Base-by-base conservation (phyloP, 2,797 vertebrate genomes). In the Gephyroberyx darwinii region DNA sequence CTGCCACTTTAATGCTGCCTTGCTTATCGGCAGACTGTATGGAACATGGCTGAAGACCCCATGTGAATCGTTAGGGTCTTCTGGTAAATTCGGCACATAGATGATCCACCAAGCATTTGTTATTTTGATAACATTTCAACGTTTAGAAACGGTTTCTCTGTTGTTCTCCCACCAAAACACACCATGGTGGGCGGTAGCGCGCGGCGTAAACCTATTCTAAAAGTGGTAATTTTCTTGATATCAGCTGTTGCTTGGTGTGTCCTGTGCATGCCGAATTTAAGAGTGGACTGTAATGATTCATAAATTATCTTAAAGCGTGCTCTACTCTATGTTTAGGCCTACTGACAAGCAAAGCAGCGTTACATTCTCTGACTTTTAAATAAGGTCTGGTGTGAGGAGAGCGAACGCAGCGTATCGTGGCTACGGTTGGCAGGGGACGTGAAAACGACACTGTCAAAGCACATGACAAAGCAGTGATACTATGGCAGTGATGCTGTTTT, bases 381-480 rank as follows among this genome's bases (percentile, higher is more conserved):
- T 14, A 0, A 41, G 2, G 74, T 20, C 59, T 65, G 80, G 77
- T 57, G 17, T 12, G 4, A 8, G 17, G 17, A 22, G 22, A 22
- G 26, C 13, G 54, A 39, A 0, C 12, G 41, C 59, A 59, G 65
- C 19, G 8, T 10, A 9, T 41, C 1, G 10, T 3, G 8, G 39
- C 8, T 9, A 17, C 41, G 58, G 58, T 55, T 51, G 48, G 57
- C 8, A 43, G 31, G 26, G 39, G 9, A 41, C 39, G 39, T 41
- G 10, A 41, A 41, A 41, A 35, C 33, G 57, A 43, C 65, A 16
- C 63, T 62, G 66, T 63, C 67, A 77, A 71, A 76, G 71, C 86
- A 85, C 89, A 85, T 90, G 87, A 88, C 86, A 78, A 70, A 59
- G 60, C 58, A 62, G 74, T 69, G 82, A 56, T 73, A 74, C 67